A percentile compares a stretch with the other conserved stretches of the same genome.
Conservation (phyloP, 2,888 invertebrate genomes). For the Sericinus montela region DNA sequence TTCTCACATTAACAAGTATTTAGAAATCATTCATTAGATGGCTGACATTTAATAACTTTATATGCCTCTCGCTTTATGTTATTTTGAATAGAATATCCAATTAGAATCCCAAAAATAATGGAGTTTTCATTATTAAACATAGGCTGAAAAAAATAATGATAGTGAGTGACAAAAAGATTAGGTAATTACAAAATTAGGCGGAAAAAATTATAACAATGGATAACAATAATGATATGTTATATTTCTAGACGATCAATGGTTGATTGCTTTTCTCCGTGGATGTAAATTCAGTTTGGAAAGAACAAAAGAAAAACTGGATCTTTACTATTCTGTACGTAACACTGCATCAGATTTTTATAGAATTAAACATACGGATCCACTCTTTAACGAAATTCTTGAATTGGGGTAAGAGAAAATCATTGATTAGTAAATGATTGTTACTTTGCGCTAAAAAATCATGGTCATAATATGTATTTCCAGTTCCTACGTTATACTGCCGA, state of each 20-base stretch:
- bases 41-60: too few species aligned
- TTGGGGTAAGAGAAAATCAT: constrained; percentile 24
- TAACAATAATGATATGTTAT: neutral
- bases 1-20: too few species aligned
- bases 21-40: too few species aligned
- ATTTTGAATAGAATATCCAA: too few species aligned
- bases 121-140: too few species aligned
- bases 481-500: constrained; percentile 37
- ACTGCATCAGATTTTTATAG: constrained; percentile 64
- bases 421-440: neutral
- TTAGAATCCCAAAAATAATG: too few species aligned
- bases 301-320: constrained; percentile 80
- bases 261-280: constrained; percentile 78
- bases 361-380: constrained; percentile 27
- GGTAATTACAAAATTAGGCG: too few species aligned
- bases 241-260: constrained; percentile 72
- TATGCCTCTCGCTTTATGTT: too few species aligned
- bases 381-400: constrained; percentile 30
- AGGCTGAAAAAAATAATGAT: too few species aligned
- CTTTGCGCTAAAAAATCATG: neutral
- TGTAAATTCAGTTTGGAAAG: constrained; percentile 80
- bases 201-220: too few species aligned
- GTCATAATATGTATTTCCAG: constrained; percentile 25
- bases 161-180: too few species aligned
- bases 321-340: constrained; percentile 70